Evolutionary conservation across 2,797 vertebrate species (phyloP), one percentile per base, ranked within the genome.

Genomic region (Helarctos malayanus): DNA sequence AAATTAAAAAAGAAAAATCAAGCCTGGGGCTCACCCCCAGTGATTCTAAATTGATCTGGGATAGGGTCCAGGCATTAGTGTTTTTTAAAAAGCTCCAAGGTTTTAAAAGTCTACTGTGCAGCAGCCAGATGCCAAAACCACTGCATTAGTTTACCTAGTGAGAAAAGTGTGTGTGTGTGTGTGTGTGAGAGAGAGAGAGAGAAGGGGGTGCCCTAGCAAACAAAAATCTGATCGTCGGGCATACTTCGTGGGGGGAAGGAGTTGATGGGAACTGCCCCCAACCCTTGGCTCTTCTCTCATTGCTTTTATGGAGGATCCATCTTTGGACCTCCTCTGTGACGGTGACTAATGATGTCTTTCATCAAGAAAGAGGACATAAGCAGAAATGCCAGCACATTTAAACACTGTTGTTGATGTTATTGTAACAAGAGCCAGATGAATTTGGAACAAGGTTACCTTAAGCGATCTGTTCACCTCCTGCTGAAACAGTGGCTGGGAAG

Each of bases 281-380:
- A 49, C 57, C 35, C 29, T 54, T 12, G 4, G 83, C 78, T 93
- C 32, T 78, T 94, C 68, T 89, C 41, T 63, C 38, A 41, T 56
- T 73, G 68, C 32, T 82, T 88, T 86, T 21, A 69, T 54, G n/a
- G 38, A 63, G 23, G 49, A 69, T 61, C 80, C 57, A 41, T 47
- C 41, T 91, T 65, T 63, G 68, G 88, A 35, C 65, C 47, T 95
- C 54, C 54, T 75, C 87, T 80, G 41, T 61, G 80, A 89, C 90
- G 90, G 90, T 95, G 86, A 97, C 86, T 79, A 89, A 89, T 49
- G 45, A 75, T 85, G 41, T 80, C 57, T 94, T 95, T 89, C 91
- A 97, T 91, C 94, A 87, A 93, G 86, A 95, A 97, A 96, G 80
- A 84, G 54, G 69, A 95, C 73, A 68, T 41, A 57, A 83, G 47